phyloP scores from a whole-genome alignment of 2,113 vertebrate genomes.

The Saguinus imperator region DNA sequence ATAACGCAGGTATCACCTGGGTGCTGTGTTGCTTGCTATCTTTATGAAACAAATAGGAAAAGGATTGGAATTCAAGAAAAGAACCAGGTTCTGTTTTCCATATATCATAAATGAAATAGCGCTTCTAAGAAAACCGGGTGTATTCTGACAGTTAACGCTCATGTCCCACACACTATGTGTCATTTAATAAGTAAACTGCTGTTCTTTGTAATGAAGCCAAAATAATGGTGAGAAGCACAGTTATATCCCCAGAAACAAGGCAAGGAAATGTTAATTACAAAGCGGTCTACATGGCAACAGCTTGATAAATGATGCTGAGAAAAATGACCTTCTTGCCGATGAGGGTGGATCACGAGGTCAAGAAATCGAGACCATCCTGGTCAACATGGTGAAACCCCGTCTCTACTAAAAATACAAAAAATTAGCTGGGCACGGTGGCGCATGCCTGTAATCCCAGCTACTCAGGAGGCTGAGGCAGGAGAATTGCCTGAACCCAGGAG shows the following conservation, averaged over 20 bases:
- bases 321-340: neutral
- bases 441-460: too few species aligned
- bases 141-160: neutral
- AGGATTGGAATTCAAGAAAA: neutral
- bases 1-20: neutral
- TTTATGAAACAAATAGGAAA: neutral
- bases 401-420: too few species aligned
- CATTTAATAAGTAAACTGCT: neutral
- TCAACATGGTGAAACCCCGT: too few species aligned
- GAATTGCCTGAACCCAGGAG: too few species aligned
- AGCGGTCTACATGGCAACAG: neutral
- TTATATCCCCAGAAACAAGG: neutral
- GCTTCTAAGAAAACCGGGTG: neutral
- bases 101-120: neutral
- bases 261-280: neutral
- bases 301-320: neutral
- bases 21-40: neutral
- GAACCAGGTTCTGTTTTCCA: neutral
- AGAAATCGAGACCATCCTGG: too few species aligned
- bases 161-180: neutral
- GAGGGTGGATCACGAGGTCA: too few species aligned
- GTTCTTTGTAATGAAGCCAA: slow-evolving; percentile 7
- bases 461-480: too few species aligned
- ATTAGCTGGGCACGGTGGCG: too few species aligned
- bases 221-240: neutral